Evolutionary conservation across 2,888 invertebrate species (phyloP).

Genomic region (Aphodius sticticus): DNA sequence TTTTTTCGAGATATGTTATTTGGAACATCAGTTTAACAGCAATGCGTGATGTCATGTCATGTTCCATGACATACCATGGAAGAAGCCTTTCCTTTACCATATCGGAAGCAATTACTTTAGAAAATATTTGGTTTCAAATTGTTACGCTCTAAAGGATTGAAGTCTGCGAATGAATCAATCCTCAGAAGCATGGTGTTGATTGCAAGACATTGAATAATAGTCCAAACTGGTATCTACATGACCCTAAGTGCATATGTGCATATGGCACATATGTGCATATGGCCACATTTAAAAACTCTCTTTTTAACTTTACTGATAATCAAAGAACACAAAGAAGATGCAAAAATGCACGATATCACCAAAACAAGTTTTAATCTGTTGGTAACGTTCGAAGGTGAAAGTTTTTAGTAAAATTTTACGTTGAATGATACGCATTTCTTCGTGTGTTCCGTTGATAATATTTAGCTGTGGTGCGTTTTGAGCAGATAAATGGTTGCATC

Average conservation of each 20-base stretch:
- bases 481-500: not conserved
- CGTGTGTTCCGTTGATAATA: not conserved
- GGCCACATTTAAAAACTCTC: constrained; percentile 45
- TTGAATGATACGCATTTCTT: not conserved
- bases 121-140: constrained; percentile 36
- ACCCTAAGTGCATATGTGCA: too few species aligned
- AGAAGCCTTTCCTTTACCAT: constrained; percentile 34
- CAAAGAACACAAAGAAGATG: not conserved
- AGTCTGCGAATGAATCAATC: constrained; percentile 34
- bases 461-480: not conserved
- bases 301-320: not conserved
- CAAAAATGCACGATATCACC: not conserved
- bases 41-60: too few species aligned
- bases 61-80: constrained; percentile 34
- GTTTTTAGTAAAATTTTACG: not conserved
- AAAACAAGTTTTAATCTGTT: not conserved
- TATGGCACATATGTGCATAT: too few species aligned
- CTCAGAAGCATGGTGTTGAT: constrained; percentile 37
- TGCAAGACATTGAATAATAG: constrained; percentile 32
- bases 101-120: constrained; percentile 41
- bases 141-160: constrained; percentile 36
- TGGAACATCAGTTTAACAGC: constrained; percentile 32
- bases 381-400: not conserved
- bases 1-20: constrained; percentile 29
- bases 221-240: constrained; percentile 36